Conservation (phyloP, 2,113 vertebrate species). For the Podarcis muralis region DNA sequence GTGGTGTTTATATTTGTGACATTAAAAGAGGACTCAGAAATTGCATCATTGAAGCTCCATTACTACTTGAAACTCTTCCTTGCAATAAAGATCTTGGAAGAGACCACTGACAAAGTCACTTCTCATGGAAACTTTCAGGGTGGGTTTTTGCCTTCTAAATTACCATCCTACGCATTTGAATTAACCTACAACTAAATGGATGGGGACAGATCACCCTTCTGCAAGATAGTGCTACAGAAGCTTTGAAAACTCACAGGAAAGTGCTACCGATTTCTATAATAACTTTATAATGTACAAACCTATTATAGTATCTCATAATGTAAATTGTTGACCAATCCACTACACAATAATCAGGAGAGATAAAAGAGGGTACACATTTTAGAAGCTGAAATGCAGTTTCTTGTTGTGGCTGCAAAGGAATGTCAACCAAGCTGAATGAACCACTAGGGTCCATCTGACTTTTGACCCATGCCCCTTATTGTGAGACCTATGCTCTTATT, state of each 20-base stretch:
- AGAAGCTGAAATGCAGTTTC: not conserved
- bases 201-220: not conserved
- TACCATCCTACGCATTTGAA: not conserved
- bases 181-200: not conserved
- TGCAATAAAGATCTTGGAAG: conserved; percentile 38
- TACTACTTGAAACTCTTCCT: conserved; percentile 49
- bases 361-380: not conserved
- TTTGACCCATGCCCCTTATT: not conserved
- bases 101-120: not conserved
- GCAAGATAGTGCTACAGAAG: not conserved
- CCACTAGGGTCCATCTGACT: not conserved
- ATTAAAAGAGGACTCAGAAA: conserved; percentile 33
- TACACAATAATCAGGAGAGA: not conserved
- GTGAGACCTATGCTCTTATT: not conserved
- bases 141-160: not conserved
- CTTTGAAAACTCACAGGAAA: not conserved
- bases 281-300: not conserved
- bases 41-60: conserved; percentile 33
- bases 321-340: not conserved
- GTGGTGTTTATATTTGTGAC: not conserved
- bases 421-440: not conserved
- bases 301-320: not conserved
- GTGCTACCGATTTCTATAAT: not conserved
- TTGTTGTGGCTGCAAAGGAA: not conserved
- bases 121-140: not conserved